phyloP scores from a whole-genome alignment of 2,113 vertebrate species.

The Triplophysa tibetana region DNA sequence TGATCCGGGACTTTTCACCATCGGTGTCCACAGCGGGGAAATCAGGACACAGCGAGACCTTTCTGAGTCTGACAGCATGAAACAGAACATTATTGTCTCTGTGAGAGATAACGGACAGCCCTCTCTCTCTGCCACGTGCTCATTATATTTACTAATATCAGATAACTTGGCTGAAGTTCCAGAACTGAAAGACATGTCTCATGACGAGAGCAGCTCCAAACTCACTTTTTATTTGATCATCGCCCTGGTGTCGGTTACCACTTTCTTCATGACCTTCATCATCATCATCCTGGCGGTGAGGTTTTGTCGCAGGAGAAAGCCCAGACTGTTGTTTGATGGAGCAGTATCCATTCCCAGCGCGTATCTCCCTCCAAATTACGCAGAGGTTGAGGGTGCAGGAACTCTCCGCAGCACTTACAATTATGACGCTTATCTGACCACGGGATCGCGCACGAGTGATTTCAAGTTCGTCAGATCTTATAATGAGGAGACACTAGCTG shows the following conservation, averaged over 20 bases:
- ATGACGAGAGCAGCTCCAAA: neutral
- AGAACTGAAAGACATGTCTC: slow-evolving; percentile 4
- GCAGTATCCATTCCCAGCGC: neutral
- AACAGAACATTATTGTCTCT: neutral
- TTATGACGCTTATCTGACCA: neutral
- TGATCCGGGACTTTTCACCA: neutral
- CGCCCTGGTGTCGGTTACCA: neutral
- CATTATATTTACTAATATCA: neutral
- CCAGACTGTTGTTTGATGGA: neutral
- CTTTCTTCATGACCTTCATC: neutral
- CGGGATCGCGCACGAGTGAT: neutral
- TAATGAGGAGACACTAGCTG: neutral
- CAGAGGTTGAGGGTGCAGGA: neutral
- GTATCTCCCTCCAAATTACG: neutral
- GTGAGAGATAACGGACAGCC: neutral
- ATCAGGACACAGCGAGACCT: neutral
- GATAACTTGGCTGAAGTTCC: neutral
- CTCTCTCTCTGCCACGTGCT: neutral
- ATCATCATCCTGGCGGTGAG: neutral
- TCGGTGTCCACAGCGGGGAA: neutral
- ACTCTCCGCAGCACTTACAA: neutral
- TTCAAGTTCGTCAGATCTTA: neutral
- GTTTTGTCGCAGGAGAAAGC: neutral
- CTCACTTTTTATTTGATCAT: neutral
- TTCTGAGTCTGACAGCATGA: slow-evolving; percentile 2